Base-by-base conservation (phyloP, 2,113 vertebrate species). In the Electrona antarctica region DNA sequence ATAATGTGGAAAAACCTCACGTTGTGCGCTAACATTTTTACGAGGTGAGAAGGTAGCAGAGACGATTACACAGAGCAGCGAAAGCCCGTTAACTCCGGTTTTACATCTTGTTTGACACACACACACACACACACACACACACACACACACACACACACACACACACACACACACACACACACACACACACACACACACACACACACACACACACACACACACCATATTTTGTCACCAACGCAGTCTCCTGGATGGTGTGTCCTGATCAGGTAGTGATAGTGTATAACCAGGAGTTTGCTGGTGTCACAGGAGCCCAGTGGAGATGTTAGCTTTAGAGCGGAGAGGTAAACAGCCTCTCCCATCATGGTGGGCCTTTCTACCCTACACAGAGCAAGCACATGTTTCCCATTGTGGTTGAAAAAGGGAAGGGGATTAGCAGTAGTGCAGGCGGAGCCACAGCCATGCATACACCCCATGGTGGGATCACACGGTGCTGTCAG, bases 381-480 rank as follows among this genome's bases (percentile, higher is more conserved):
- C 89, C 84, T 85, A 78, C 87, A 80, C 80, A 69, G 76, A 77
- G 73, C 70, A 77, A 87, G 81, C 92, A 93, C 90, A 93, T 93
- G 92, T 88, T 92, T 93, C 86, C 89, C 76, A 93, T 93, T 91
- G 88, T 84, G 87, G 87, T 90, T 91, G 80, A 87, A 91, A 91
- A 83, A 85, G 59, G 48, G 11, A 89, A 83, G 84, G 78, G 85
- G 88, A 91, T 91, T 90, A 89, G 89, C 88, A 86, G 85, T 68
- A 87, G 84, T 79, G 80, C 67, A 81, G 85, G 85, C 21, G 60
- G 81, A 85, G 85, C 85, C 86, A 76, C 76, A 81, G 64, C 60
- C 76, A 82, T 82, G 66, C 79, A 21, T 21, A 21, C 5, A 86
- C 89, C 90, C 89, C 89, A 85, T 85, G 82, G 87, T 89, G 89